These are phyloP conservation scores for Globodera rostochiensis DNA, from an alignment of 1,140 invertebrate genomes.

Conservation along the genomic window DNA sequence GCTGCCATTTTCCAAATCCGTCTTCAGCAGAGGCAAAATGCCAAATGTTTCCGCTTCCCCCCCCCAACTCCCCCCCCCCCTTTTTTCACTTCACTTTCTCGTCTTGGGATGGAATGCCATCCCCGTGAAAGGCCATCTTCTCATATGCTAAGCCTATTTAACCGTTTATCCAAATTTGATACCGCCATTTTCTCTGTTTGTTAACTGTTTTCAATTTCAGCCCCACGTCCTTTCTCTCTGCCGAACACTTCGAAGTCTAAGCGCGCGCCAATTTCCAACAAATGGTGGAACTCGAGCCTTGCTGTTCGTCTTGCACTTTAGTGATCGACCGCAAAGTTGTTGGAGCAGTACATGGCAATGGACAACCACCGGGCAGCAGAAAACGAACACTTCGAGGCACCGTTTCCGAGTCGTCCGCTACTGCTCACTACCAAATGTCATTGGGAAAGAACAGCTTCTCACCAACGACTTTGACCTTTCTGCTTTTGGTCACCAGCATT, in stretches of 20 bases:
- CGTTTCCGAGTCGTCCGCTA: neutral
- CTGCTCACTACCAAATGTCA: neutral
- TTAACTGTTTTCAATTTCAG: neutral
- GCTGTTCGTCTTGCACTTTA: neutral
- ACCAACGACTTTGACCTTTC: neutral
- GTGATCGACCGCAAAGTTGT: neutral
- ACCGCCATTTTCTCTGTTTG: neutral
- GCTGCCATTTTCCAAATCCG: neutral
- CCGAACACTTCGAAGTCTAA: too few relatives aligned
- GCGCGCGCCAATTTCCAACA: neutral
- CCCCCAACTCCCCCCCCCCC: too few relatives aligned
- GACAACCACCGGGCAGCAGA: neutral
- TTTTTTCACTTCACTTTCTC: neutral
- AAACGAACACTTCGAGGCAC: neutral
- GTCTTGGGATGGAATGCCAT: too few relatives aligned
- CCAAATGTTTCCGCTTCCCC: neutral
- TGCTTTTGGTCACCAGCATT: neutral
- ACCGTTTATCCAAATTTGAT: neutral
- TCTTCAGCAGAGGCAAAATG: neutral
- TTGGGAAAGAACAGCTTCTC: neutral
- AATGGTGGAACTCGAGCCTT: neutral
- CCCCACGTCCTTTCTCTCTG: too few relatives aligned
- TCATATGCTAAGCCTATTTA: neutral
- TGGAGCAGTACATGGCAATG: neutral
- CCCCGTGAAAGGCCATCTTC: neutral